phyloP scores from a whole-genome alignment of 2,888 invertebrate genomes.

The Andrena minutula region DNA sequence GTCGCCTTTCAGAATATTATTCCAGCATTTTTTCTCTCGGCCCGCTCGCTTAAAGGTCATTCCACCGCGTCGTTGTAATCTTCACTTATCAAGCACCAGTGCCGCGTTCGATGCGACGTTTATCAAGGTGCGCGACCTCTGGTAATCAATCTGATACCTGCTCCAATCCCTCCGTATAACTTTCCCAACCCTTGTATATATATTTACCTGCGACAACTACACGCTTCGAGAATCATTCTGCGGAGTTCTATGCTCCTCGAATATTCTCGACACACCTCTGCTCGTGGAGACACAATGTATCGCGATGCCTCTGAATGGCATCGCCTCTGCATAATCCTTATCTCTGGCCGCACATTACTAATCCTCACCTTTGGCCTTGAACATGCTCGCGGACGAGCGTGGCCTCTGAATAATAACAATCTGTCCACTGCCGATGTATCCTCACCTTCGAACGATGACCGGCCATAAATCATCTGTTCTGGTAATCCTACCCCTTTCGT shows the following conservation, averaged over 20 bases:
- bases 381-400: neutral
- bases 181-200: too few relatives aligned
- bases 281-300: constrained; percentile 5
- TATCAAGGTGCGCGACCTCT: too few relatives aligned
- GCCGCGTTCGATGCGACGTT: too few relatives aligned
- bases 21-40: too few relatives aligned
- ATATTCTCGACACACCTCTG: constrained; percentile 52
- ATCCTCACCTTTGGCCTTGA: constrained; percentile 48
- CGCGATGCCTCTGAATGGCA: neutral
- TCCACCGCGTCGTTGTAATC: too few relatives aligned
- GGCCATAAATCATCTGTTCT: constrained; percentile 46
- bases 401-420: constrained; percentile 56
- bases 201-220: too few relatives aligned
- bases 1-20: too few relatives aligned
- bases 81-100: too few relatives aligned
- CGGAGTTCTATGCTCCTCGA: neutral
- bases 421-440: constrained; percentile 19
- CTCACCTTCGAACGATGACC: neutral
- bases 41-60: too few relatives aligned
- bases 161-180: too few relatives aligned
- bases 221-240: too few relatives aligned
- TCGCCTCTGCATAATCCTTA: constrained; percentile 28
- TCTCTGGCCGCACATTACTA: constrained; percentile 35
- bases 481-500: constrained; percentile 34
- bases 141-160: too few relatives aligned